Base-by-base conservation (phyloP, 2,888 invertebrate genomes). In the Andrena flavipes region DNA sequence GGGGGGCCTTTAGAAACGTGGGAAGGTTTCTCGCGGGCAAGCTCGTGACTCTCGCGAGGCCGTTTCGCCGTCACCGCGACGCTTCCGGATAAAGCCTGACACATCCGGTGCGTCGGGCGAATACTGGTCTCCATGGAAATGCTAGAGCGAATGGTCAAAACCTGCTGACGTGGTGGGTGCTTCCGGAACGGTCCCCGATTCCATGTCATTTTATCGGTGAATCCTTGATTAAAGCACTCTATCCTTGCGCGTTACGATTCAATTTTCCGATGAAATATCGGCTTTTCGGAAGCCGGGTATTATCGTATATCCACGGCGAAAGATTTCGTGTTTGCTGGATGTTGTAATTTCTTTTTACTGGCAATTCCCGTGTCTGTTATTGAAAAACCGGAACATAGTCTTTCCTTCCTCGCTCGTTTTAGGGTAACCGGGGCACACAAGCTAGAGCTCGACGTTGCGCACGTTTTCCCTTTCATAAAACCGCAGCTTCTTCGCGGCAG, bases 71-170 rank as follows among this genome's bases (percentile, higher is more conserved):
- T 69, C 76, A 70, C 79, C 76, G 76, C 71, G 75, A 69, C 78
- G 65, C 70, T 81, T 84, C 82, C 84, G 82, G 76, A 64, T 73
- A 70, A 80, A 76, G 80, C 70, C 68, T 76, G 87, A 82, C 80
- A 72, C 80, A 83, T 85, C 87, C 87, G 81, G 73, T 68, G 49
- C 73, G 80, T 64, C 73, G 69, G 64, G 67, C 79, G 78, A 80
- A 77, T 76, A 79, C 84, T 64, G 82, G 75, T 84, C 77, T 77
- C 84, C 76, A 86, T 87, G 87, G 86, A 87, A 81, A 87, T 84
- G 74, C 84, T 63, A 62, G 56, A 59, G 42, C 75, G 79, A 67
- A 78, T 48, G 80, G 78, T 84, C 84, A 78, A 81, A 87, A 87
- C 68, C 80, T 86, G 86, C 87, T 87, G 87, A 83, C 86, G 82